These are phyloP conservation scores for Propithecus coquereli DNA, from an alignment of 2,113 vertebrate genomes.

Conservation along the genomic window DNA sequence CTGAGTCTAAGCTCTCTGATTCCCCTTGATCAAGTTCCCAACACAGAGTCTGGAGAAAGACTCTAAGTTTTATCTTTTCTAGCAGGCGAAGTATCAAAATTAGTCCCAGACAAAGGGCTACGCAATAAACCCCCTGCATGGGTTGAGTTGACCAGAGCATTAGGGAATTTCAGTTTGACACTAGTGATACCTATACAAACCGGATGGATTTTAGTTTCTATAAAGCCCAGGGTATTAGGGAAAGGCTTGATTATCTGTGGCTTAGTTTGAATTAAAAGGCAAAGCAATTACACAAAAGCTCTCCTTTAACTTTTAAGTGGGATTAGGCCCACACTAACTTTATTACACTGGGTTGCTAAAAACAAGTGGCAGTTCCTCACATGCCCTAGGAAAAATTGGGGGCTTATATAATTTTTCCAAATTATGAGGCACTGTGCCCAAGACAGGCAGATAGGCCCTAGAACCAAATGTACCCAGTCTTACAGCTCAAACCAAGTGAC, in stretches of 20 bases:
- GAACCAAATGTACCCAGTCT: neutral
- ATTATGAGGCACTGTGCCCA: neutral
- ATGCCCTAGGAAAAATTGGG: neutral
- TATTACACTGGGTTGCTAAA: neutral
- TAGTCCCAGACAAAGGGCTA: neutral
- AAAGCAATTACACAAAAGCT: slow-evolving; percentile 45
- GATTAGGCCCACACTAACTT: slow-evolving; percentile 32
- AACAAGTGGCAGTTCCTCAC: slow-evolving; percentile 47
- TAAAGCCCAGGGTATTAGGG: neutral
- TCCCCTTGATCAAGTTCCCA: slow-evolving; percentile 45
- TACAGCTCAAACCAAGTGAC: neutral
- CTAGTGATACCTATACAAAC: neutral
- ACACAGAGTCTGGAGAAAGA: neutral
- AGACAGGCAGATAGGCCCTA: neutral
- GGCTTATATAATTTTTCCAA: slow-evolving; percentile 40
- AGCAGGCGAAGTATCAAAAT: slow-evolving; percentile 3
- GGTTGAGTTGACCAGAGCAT: neutral
- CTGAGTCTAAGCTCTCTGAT: neutral
- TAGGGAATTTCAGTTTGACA: neutral
- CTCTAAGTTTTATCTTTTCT: slow-evolving; percentile 6
- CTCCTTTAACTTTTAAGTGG: slow-evolving; percentile 46
- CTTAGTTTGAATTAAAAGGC: slow-evolving; percentile 43
- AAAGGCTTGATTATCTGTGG: slow-evolving; percentile 33
- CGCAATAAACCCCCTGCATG: neutral
- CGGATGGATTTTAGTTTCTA: neutral